A percentile compares a stretch with the other conserved stretches of the same genome.
Conservation (phyloP, 2,888 invertebrate species). For the Barypeithes pellucidus region DNA sequence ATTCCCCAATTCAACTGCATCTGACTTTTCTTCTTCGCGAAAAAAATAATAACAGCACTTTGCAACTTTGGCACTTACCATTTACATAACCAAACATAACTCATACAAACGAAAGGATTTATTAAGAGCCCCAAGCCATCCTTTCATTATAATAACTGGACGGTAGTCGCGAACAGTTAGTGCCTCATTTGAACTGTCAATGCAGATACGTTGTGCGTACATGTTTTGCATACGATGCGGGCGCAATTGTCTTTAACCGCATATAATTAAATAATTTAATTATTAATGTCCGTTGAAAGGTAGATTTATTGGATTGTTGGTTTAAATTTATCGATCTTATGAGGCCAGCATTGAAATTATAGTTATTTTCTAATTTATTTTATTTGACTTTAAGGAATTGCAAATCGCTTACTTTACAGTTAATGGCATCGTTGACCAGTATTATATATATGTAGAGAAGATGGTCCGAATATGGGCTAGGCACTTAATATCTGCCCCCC, state of each 20-base stretch:
- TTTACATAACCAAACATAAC: constrained; percentile 3
- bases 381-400: constrained; percentile 25
- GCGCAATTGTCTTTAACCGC: constrained; percentile 48
- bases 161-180: constrained; percentile 53
- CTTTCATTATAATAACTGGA: constrained; percentile 49
- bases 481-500: too few species aligned
- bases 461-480: too few species aligned
- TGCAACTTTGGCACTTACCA: background rate
- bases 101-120: constrained; percentile 33
- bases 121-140: constrained; percentile 33
- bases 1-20: too few species aligned
- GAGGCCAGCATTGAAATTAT: constrained; percentile 9
- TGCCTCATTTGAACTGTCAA: constrained; percentile 43
- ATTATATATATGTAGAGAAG: too few species aligned
- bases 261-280: constrained; percentile 52
- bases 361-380: constrained; percentile 38
- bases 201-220: constrained; percentile 33
- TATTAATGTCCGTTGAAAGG: constrained; percentile 39
- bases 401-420: too few species aligned
- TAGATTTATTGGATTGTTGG: constrained; percentile 47
- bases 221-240: constrained; percentile 54
- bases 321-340: constrained; percentile 40
- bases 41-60: background rate
- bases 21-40: background rate
- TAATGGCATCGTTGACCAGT: too few species aligned